These are phyloP conservation scores for Stercorarius parasiticus DNA, from an alignment of 2,113 vertebrate species.

Conservation along the genomic window DNA sequence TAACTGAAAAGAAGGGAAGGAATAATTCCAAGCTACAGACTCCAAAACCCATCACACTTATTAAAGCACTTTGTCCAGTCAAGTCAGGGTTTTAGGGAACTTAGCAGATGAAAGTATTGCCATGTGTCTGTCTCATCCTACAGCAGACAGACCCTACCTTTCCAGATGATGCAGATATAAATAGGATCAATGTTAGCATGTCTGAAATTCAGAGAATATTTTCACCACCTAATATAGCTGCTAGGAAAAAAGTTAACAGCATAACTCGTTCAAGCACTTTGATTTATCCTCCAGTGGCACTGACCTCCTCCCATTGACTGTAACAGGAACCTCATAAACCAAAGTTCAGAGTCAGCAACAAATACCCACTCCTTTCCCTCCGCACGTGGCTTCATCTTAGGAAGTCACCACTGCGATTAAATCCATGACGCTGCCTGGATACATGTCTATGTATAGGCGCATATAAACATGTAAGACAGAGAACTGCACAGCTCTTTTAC, in stretches of 20 bases:
- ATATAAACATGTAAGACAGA: fast-evolving
- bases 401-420: not conserved
- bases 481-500: not conserved
- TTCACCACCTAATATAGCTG: not conserved
- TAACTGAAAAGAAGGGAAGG: conserved; percentile 53
- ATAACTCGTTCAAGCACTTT: not conserved
- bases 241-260: not conserved
- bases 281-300: not conserved
- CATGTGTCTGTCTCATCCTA: not conserved
- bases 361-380: not conserved
- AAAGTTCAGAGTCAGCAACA: not conserved
- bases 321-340: not conserved
- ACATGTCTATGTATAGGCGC: fast-evolving
- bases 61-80: conserved; percentile 45
- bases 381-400: not conserved
- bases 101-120: not conserved
- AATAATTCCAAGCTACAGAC: conserved; percentile 43
- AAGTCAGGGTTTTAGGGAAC: not conserved
- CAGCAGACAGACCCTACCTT: not conserved
- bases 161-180: conserved; percentile 9
- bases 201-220: conserved; percentile 27
- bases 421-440: not conserved
- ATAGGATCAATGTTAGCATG: not conserved
- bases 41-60: conserved; percentile 38
- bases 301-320: not conserved